Evolutionary conservation across 2,797 vertebrate species (phyloP).

Genomic region (Pteronotus mesoamericanus): DNA sequence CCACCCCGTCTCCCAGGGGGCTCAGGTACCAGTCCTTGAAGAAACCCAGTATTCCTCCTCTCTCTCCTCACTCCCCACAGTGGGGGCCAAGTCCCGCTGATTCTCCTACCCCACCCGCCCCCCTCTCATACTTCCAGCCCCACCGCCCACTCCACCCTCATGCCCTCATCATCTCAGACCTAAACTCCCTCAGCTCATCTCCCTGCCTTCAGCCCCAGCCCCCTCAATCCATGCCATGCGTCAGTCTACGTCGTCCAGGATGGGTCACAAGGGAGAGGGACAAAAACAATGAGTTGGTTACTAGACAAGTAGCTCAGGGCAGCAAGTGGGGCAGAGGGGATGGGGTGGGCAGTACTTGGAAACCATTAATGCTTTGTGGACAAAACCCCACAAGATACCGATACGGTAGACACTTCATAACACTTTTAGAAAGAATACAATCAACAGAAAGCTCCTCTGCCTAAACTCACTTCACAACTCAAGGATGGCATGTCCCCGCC

Average conservation of each 20-base stretch:
- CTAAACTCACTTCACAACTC: background rate
- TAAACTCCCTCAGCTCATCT: background rate
- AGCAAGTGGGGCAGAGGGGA: background rate
- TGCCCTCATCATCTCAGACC: background rate
- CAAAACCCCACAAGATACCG: background rate
- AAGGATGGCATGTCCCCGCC: background rate
- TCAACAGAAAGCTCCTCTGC: background rate
- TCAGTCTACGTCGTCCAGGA: background rate
- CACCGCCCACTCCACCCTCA: too few species aligned
- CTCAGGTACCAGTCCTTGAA: background rate
- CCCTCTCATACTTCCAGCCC: background rate
- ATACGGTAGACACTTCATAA: background rate
- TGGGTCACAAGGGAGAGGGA: background rate
- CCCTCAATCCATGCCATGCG: rapidly evolving
- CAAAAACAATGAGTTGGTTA: background rate
- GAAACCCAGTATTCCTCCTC: background rate
- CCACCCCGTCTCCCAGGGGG: background rate
- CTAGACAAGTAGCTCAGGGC: background rate
- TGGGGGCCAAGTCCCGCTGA: rapidly evolving
- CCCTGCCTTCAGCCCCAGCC: background rate
- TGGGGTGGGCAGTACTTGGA: background rate
- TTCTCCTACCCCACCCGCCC: background rate
- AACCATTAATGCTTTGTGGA: background rate
- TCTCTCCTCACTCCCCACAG: background rate
- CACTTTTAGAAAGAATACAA: background rate